These are phyloP conservation scores for Trachelus stipa DNA, from an alignment of 2,888 invertebrate genomes.

Conservation along the genomic window DNA sequence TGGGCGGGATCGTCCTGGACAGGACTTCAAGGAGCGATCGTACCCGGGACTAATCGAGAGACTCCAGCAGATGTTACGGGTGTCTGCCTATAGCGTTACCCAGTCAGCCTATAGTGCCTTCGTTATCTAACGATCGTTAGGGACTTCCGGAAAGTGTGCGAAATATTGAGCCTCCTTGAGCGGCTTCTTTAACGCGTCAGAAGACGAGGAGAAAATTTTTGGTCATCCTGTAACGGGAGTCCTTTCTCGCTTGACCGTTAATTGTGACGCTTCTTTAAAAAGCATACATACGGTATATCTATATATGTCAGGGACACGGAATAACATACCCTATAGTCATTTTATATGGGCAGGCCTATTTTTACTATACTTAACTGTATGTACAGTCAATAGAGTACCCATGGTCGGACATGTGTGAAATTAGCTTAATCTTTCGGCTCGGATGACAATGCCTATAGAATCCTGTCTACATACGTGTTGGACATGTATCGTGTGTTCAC, in stretches of 20 bases:
- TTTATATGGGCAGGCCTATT: not conserved
- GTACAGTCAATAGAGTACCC: conserved; percentile 24
- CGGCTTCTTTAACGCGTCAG: not conserved
- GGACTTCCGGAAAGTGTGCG: conserved; percentile 33
- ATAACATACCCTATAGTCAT: not conserved
- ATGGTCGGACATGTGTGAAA: conserved; percentile 66
- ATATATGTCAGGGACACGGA: not conserved
- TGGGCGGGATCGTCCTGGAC: conserved; percentile 49
- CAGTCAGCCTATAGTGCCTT: conserved; percentile 16
- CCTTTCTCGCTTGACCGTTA: not conserved
- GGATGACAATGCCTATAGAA: conserved; percentile 66
- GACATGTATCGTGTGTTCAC: conserved; percentile 59
- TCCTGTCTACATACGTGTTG: conserved; percentile 56
- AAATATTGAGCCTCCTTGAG: not conserved
- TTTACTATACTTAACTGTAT: not conserved
- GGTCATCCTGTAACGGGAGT: not conserved
- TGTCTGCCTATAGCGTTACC: conserved; percentile 7
- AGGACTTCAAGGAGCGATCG: conserved; percentile 28
- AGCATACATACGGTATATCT: not conserved
- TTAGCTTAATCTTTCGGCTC: conserved; percentile 67
- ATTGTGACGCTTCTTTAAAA: not conserved
- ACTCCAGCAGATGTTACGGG: conserved; percentile 49
- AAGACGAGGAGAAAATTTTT: not conserved
- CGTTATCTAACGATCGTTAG: conserved; percentile 40
- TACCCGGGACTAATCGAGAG: conserved; percentile 47